Evolutionary conservation across 2,888 invertebrate species (phyloP), one percentile per base, ranked within the genome.

Genomic region (Caenorhabditis wallacei): DNA sequence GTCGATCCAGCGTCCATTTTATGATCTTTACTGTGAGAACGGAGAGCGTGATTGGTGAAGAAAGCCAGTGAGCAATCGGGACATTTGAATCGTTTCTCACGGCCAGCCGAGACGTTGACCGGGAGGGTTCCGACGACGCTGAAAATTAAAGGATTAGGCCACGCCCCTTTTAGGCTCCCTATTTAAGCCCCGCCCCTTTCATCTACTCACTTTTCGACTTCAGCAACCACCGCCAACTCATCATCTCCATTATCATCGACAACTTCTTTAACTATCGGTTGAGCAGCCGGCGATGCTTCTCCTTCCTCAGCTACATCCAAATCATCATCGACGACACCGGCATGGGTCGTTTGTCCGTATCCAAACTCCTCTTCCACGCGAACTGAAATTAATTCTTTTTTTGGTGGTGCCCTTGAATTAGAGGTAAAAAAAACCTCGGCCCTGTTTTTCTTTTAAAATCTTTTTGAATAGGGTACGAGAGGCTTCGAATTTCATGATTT

Each of bases 191-290:
- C 30, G 30, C 30, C 30, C 30, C 30, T 30, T n/a, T n/a, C n/a
- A n/a, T 51, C 53, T 53, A 53, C 80, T 56, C 16, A 85, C 83
- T 85, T 56, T 37, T 82, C 82, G n/a, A 85, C 82, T 30, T 81
- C 82, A 5, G 82, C 85, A 10, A 85, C 82, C 16, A 82, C 78
- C 16, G 66, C 63, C 46, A 85, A 51, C 35, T 85, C 85, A 26
- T 85, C 85, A 61, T 85, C 85, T 8, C 63, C 85, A 46, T 80
- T 74, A 61, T 69, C 78, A 18, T 72, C 71, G 18, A 40, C 53
- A 4, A 72, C 30, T 11, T 24, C 37, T 24, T 80, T 72, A 3
- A 70, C 37, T 0, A 79, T 20, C n/a, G 78, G 78, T 43, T 68
- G 61, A 7, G 24, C 24, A 13, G n/a, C 18, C 18, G 22, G 40